Base-by-base conservation (phyloP, 1,140 invertebrate genomes). In the Trachymyrmex cornetzi region DNA sequence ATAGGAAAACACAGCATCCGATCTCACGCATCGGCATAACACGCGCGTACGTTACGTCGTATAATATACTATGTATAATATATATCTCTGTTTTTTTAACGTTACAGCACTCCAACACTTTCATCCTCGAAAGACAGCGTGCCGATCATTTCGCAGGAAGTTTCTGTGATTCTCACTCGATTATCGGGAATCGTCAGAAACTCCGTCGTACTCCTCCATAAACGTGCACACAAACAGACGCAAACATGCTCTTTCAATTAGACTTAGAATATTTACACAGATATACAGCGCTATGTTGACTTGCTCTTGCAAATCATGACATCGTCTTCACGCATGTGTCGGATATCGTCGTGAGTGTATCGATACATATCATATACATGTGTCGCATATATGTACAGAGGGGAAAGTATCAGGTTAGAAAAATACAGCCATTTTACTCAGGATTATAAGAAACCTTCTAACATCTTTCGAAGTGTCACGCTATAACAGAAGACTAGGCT, bases 381-480 rank as follows among this genome's bases (percentile, higher is more conserved):
- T 48, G 69, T 81, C 69, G 71, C 74, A 27, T 50, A 50, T 91
- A 87, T 90, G 63, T 92, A 92, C 87, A 92, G 74, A 92, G 91
- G 85, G 88, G 88, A 94, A 94, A 87, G 88, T 91, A 91, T 94
- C 89, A 92, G 93, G 92, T 94, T 95, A 95, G 94, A 95, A 95
- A 95, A 95, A 95, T 95, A 95, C 93, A 94, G 90, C 89, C 91
- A 94, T 95, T 85, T 94, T 92, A 92, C 86, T 77, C 87, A 86
- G 91, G 69, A 92, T 77, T 82, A 88, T 93, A 92, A 89, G 88
- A 92, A 93, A 94, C 74, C 84, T 84, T 81, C 48, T 67, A 81
- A 86, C 57, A 55, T 57, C 30, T 71, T 77, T 67, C 14, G 19
- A 88, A 74, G 50, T 66, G 53, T 77, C 69, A 69, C 84, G 72